A percentile compares a stretch with the other conserved stretches of the same genome.
Evolutionary conservation across 1,140 invertebrate species (phyloP).

Genomic region (Brachionus paranguensis): DNA sequence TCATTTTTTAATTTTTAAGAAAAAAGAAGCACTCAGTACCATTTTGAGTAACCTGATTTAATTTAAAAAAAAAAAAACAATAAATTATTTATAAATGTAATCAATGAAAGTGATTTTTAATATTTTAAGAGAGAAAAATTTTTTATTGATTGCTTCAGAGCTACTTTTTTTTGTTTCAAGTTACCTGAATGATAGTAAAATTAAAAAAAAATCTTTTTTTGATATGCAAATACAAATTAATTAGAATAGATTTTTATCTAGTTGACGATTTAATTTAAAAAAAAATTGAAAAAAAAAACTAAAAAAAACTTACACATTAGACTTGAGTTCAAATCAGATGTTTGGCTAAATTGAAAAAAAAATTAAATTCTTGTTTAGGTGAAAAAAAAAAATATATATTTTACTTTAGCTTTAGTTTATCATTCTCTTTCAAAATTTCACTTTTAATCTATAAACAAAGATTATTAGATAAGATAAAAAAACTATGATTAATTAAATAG

Average conservation of each 20-base stretch:
- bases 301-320: not conserved
- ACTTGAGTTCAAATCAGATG: not conserved
- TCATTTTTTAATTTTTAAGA: too few relatives aligned
- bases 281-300: not conserved
- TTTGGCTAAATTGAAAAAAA: not conserved
- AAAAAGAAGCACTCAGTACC: too few relatives aligned
- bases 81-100: too few relatives aligned
- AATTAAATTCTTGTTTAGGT: not conserved
- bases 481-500: not conserved
- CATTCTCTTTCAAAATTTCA: constrained; percentile 29
- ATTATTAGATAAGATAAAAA: not conserved
- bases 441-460: constrained; percentile 23
- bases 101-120: too few relatives aligned
- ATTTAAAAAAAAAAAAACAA: too few relatives aligned
- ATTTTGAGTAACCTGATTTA: too few relatives aligned
- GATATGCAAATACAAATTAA: not conserved
- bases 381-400: not conserved
- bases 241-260: not conserved
- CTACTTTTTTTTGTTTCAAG: too few relatives aligned
- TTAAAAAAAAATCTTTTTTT: not conserved
- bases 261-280: not conserved
- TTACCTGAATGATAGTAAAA: not conserved
- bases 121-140: too few relatives aligned
- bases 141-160: too few relatives aligned
- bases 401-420: constrained; percentile 8